A percentile compares a stretch with the other conserved stretches of the same genome.
These are phyloP conservation scores for Ochotona princeps DNA, from an alignment of 2,113 vertebrate genomes.

Conservation along the genomic window DNA sequence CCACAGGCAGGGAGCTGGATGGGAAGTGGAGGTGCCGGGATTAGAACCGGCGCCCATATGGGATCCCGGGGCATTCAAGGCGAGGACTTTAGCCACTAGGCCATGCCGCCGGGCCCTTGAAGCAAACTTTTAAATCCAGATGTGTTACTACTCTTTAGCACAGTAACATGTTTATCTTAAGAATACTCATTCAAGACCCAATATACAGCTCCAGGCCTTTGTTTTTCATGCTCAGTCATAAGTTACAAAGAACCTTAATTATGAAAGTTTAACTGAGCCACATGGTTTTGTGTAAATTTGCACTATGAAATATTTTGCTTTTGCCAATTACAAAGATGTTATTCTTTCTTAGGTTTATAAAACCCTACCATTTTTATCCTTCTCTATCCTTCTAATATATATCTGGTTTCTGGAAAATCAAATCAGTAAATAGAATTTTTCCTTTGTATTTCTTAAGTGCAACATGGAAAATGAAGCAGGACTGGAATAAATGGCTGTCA, in stretches of 20 bases:
- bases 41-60: no score
- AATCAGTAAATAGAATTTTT: conserved; percentile 70
- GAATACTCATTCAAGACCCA: conserved; percentile 53
- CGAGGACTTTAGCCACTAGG: no score
- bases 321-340: conserved; percentile 42
- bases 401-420: conserved; percentile 15
- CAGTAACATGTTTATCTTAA: conserved; percentile 19
- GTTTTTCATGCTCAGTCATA: not conserved
- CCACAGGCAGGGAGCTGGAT: no score
- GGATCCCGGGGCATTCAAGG: no score
- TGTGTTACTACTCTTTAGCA: conserved; percentile 41
- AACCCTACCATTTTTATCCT: conserved; percentile 52
- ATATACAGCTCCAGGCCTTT: conserved; percentile 42
- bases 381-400: conserved; percentile 32
- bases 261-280: conserved; percentile 64
- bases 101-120: no score
- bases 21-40: no score
- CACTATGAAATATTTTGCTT: conserved; percentile 57
- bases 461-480: conserved; percentile 77
- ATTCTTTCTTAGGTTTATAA: conserved; percentile 59
- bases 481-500: conserved; percentile 84
- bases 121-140: conserved; percentile 50
- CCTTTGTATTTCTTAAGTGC: conserved; percentile 53
- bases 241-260: conserved; percentile 59
- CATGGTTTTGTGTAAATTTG: conserved; percentile 23